phyloP scores from a whole-genome alignment of 2,113 vertebrate genomes.

The Varanus salvator region DNA sequence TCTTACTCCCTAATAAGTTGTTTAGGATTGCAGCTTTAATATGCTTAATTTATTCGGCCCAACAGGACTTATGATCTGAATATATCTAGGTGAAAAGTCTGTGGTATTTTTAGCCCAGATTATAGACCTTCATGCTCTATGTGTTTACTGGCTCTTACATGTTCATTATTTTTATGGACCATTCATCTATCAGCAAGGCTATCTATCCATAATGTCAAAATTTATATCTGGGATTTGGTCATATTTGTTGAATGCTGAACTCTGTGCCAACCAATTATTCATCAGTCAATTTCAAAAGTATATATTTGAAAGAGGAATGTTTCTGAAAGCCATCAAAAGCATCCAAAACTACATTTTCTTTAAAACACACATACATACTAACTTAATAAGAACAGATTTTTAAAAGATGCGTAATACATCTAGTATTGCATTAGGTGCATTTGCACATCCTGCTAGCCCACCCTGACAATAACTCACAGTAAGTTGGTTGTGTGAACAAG shows the following conservation, averaged over 20 bases:
- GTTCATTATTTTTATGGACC: neutral
- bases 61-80: neutral
- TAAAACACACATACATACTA: too few relatives aligned
- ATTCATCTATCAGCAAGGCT: neutral
- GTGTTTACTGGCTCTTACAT: neutral
- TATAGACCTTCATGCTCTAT: neutral
- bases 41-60: neutral
- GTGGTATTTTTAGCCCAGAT: neutral
- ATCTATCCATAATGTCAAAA: neutral
- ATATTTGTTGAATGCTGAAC: neutral
- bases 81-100: neutral
- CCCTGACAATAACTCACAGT: too few relatives aligned
- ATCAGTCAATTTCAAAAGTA: conserved; percentile 1
- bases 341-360: neutral
- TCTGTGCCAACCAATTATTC: neutral
- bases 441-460: too few relatives aligned
- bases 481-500: too few relatives aligned
- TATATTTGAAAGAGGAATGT: neutral
- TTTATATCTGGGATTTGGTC: neutral
- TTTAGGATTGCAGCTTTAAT: neutral
- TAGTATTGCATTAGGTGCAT: neutral
- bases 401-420: neutral
- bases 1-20: too few relatives aligned
- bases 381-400: neutral
- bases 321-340: neutral